Conservation (phyloP, 37 sponge, comb jelly and placozoan genomes). For the Diacarnus erythraeanus region DNA sequence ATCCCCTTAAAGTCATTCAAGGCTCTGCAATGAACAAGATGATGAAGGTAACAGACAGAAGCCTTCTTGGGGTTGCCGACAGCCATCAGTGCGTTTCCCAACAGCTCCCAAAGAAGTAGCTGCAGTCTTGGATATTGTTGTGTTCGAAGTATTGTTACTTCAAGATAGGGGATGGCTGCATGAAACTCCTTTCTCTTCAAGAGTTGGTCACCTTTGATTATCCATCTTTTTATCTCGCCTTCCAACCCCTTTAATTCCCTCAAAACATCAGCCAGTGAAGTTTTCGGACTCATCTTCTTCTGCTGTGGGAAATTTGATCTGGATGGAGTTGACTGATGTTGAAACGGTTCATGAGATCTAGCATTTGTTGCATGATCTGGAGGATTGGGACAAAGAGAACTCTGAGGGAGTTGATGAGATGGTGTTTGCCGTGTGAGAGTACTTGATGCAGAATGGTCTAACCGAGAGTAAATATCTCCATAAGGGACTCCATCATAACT, state of each 20-base stretch:
- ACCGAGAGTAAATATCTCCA: background rate
- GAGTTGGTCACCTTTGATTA: background rate
- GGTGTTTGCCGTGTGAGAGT: background rate
- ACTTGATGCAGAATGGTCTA: background rate
- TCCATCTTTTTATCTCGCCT: background rate
- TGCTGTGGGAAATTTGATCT: background rate
- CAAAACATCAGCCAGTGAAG: background rate
- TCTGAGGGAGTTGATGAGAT: background rate
- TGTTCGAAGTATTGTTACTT: slow-evolving; percentile 19
- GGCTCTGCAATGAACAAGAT: slow-evolving; percentile 72
- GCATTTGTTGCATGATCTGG: background rate
- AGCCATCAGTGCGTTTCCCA: slow-evolving; percentile 60
- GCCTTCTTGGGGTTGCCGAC: slow-evolving; percentile 60
- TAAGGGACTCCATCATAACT: background rate
- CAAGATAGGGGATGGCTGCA: slow-evolving; percentile 57
- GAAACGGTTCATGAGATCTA: background rate
- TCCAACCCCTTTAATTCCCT: background rate
- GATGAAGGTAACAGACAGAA: slow-evolving; percentile 58
- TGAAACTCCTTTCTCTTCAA: background rate
- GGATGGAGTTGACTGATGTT: background rate
- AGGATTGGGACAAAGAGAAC: background rate
- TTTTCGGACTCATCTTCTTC: background rate
- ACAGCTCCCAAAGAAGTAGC: slow-evolving; percentile 46
- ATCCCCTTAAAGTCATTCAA: slow-evolving; percentile 56
- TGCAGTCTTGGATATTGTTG: slow-evolving; percentile 42